Evolutionary conservation across 2,888 invertebrate genomes (phyloP).

Genomic region (Phania funesta): DNA sequence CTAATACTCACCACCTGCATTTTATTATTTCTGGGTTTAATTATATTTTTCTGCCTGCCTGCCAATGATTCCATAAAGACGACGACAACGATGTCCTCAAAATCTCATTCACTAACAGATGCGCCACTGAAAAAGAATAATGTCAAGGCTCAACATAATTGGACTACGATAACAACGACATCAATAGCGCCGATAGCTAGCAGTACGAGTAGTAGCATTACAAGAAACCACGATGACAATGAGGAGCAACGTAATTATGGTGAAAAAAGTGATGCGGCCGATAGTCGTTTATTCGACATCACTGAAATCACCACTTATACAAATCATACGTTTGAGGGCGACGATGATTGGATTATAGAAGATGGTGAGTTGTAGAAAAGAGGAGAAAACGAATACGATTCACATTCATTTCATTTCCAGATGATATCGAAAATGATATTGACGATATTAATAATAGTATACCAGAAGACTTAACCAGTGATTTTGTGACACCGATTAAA

Average conservation of each 20-base stretch:
- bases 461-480: constrained; percentile 77
- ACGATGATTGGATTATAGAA: constrained; percentile 70
- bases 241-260: constrained; percentile 10
- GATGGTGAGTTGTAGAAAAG: constrained; percentile 52
- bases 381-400: background rate
- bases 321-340: constrained; percentile 72
- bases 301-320: constrained; percentile 68
- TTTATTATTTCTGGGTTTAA: constrained; percentile 68
- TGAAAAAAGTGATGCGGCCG: constrained; percentile 6
- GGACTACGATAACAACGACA: constrained; percentile 47
- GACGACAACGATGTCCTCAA: background rate
- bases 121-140: background rate
- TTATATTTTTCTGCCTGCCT: constrained; percentile 70
- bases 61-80: constrained; percentile 45
- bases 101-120: background rate
- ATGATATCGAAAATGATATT: constrained; percentile 71
- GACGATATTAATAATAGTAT: constrained; percentile 71
- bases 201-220: constrained; percentile 8
- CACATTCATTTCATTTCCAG: constrained; percentile 10
- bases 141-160: constrained; percentile 8
- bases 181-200: constrained; percentile 7
- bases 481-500: constrained; percentile 83
- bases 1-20: constrained; percentile 69
- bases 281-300: constrained; percentile 52
- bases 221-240: background rate